These are phyloP conservation scores for Cephalopterus ornatus DNA, from an alignment of 2,113 vertebrate species.

Conservation along the genomic window DNA sequence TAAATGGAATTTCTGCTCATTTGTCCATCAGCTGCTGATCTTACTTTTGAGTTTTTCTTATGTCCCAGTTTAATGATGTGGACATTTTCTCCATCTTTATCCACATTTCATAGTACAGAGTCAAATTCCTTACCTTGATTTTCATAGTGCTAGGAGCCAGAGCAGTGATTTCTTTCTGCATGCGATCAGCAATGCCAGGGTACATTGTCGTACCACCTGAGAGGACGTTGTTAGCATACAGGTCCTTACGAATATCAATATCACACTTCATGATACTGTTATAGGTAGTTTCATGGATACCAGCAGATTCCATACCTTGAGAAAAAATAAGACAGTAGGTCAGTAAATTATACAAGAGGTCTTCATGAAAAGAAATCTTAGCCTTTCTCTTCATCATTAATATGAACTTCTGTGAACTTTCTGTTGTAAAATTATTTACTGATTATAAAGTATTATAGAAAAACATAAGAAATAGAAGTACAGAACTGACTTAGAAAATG, in stretches of 20 bases:
- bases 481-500: not conserved
- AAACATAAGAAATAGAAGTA: not conserved
- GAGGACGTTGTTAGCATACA: constrained; percentile 93
- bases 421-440: not conserved
- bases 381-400: not conserved
- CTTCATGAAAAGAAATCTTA: not conserved
- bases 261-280: constrained; percentile 98
- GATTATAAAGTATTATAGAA: not conserved
- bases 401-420: not conserved
- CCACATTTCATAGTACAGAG: not conserved
- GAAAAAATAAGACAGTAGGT: not conserved
- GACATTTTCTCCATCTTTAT: not conserved
- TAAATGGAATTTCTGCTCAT: not conserved
- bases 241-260: constrained; percentile 92
- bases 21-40: not conserved
- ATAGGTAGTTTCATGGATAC: constrained; percentile 93
- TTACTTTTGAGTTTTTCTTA: not conserved
- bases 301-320: constrained; percentile 92
- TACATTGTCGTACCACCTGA: constrained; percentile 94
- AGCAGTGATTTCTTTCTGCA: constrained; percentile 95
- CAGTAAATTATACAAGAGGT: not conserved
- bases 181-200: constrained; percentile 91
- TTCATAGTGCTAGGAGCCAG: constrained; percentile 95
- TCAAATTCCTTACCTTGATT: constrained; percentile 82
- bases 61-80: not conserved